Base-by-base conservation (phyloP, 2,797 vertebrate genomes). In the Borostomias antarcticus region DNA sequence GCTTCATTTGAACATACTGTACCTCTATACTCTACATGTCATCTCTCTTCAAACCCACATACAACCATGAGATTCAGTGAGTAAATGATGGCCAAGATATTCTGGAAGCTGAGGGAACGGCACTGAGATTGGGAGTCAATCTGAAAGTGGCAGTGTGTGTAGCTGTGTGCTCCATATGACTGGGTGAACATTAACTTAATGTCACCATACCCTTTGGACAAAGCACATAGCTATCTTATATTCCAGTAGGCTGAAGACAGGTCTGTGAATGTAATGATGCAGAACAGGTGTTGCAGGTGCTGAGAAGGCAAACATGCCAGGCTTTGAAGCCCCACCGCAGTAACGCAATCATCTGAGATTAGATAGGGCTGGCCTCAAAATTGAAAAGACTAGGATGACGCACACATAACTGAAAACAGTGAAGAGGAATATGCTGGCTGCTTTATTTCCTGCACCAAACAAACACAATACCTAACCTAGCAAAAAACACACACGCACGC, bases 301-400 rank as follows among this genome's bases (percentile, higher is more conserved):
- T 26, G 25, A 26, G 51, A 8, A 7, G 37, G 13, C 6, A 8
- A 30, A 58, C n/a, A 23, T 13, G 6, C 13, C n/a, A 28, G 32
- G 56, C 35, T 32, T n/a, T 35, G 9, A 13, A 62, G 69, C 69
- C 19, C n/a, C n/a, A 37, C 56, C 58, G 50, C 58, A 15, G 28
- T 56, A 56, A 56, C 32, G 48, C 72, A 84, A 82, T 82, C 75
- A 28, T 68, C 23, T 26, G n/a, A 85, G 84, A 89, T 87, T 74
- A 85, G 81, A 86, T 76, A 76, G 3, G 4, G 43, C 26, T n/a
- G 30, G 53, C n/a, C 56, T 62, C 40, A 54, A 67, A 78, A 66
- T n/a, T 51, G 7, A 3, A 66, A 47, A 32, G 52, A 32, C 66
- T 9, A n/a, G n/a, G n/a, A n/a, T n/a, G n/a, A n/a, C n/a, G n/a